A percentile compares a stretch with the other conserved stretches of the same genome.
Evolutionary conservation across 2,797 vertebrate species (phyloP).

Genomic region (Falco novaeseelandiae): DNA sequence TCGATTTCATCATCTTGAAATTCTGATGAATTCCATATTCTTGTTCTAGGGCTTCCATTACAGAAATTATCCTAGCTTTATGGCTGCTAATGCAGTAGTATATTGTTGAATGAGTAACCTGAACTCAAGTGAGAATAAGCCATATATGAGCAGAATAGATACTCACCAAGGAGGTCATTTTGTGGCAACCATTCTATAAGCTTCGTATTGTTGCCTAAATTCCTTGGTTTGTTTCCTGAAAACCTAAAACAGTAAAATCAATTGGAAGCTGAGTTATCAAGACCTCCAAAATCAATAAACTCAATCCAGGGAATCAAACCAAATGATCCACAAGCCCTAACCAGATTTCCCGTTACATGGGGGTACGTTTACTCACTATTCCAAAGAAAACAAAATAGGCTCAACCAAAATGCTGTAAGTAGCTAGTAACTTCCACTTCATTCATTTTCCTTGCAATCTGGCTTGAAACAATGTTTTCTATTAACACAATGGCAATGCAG

Average conservation of each 20-base stretch:
- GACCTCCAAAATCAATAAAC: not conserved
- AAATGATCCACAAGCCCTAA: not conserved
- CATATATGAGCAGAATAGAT: not conserved
- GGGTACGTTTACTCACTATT: not conserved
- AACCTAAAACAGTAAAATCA: slow-evolving; percentile 79
- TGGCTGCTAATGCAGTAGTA: not conserved
- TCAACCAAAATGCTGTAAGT: not conserved
- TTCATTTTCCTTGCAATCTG: not conserved
- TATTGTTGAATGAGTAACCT: not conserved
- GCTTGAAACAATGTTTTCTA: not conserved
- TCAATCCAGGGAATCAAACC: not conserved
- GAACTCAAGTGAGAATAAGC: not conserved
- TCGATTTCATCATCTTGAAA: not conserved
- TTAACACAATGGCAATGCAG: not conserved
- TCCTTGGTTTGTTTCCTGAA: slow-evolving; percentile 91
- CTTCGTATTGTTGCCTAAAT: slow-evolving; percentile 96
- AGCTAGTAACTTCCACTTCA: not conserved
- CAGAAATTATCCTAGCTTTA: not conserved
- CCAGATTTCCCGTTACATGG: not conserved
- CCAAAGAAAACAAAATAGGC: not conserved
- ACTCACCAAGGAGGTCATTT: slow-evolving; percentile 95
- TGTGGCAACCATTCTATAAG: slow-evolving; percentile 98
- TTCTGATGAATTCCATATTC: too few species aligned
- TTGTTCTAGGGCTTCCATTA: not conserved
- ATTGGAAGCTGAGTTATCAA: not conserved